Evolutionary conservation across 1,140 invertebrate genomes (phyloP).

Genomic region (Antheraea pernyi): DNA sequence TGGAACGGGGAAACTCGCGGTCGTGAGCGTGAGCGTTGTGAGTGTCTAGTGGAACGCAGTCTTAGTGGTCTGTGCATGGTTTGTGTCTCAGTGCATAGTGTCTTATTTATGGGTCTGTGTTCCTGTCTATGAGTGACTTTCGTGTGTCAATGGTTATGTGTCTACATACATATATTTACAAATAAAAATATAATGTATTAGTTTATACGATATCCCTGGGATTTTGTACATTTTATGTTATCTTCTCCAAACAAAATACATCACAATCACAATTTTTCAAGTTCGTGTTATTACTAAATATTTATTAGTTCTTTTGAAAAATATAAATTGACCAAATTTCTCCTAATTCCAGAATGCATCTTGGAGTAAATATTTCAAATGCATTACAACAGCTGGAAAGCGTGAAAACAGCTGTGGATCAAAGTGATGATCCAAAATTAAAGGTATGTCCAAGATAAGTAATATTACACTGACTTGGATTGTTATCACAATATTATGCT

Average conservation of each 20-base stretch:
- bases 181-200: background rate
- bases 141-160: too few species aligned
- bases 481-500: background rate
- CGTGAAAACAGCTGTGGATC: conserved; percentile 87
- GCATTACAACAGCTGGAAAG: conserved; percentile 89
- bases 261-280: background rate
- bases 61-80: too few species aligned
- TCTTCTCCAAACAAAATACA: background rate
- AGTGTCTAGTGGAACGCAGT: too few species aligned
- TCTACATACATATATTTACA: background rate
- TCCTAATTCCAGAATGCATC: conserved; percentile 47
- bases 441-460: conserved; percentile 63
- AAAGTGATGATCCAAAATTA: conserved; percentile 86
- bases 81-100: too few species aligned
- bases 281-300: background rate
- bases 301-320: background rate
- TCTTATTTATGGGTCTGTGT: too few species aligned
- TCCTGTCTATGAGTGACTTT: too few species aligned
- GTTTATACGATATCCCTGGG: background rate
- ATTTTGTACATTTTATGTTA: background rate
- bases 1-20: too few species aligned
- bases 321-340: conserved; percentile 3
- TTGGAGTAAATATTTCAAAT: conserved; percentile 82
- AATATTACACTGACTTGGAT: background rate
- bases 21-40: too few species aligned